Evolutionary conservation across 1,140 invertebrate species (phyloP).

Genomic region (Frieseomelitta varia): DNA sequence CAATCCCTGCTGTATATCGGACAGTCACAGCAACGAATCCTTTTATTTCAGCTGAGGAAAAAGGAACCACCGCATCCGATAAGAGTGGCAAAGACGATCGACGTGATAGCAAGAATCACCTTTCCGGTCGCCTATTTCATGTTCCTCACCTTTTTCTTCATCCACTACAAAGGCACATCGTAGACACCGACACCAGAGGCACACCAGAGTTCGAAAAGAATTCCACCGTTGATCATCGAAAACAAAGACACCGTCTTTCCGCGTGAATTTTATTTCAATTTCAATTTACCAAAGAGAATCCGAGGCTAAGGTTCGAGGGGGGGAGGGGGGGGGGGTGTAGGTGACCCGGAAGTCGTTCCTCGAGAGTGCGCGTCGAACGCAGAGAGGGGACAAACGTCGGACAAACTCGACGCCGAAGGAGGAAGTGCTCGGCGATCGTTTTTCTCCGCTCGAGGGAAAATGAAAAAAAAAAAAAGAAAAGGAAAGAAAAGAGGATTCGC

Average conservation of each 20-base stretch:
- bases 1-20: neutral
- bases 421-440: neutral
- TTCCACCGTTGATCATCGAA: conserved; percentile 38
- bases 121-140: conserved; percentile 95
- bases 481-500: neutral
- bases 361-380: neutral
- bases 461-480: neutral
- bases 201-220: neutral
- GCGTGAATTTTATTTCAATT: neutral
- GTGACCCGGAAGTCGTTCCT: neutral
- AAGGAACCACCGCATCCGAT: conserved; percentile 95
- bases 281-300: too few relatives aligned
- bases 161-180: conserved; percentile 90
- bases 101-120: conserved; percentile 95
- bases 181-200: conserved; percentile 62
- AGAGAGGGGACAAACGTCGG: neutral
- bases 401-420: neutral
- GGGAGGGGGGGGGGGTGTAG: too few relatives aligned
- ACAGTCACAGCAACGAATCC: neutral
- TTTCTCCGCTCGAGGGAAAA: neutral
- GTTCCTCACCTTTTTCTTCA: conserved; percentile 97
- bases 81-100: conserved; percentile 95
- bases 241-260: neutral
- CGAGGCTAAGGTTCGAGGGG: neutral
- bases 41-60: conserved; percentile 88